A percentile compares a stretch with the other conserved stretches of the same genome.
These are phyloP conservation scores for Meloidogyne hapla DNA, from an alignment of 1,140 invertebrate genomes.

Conservation along the genomic window DNA sequence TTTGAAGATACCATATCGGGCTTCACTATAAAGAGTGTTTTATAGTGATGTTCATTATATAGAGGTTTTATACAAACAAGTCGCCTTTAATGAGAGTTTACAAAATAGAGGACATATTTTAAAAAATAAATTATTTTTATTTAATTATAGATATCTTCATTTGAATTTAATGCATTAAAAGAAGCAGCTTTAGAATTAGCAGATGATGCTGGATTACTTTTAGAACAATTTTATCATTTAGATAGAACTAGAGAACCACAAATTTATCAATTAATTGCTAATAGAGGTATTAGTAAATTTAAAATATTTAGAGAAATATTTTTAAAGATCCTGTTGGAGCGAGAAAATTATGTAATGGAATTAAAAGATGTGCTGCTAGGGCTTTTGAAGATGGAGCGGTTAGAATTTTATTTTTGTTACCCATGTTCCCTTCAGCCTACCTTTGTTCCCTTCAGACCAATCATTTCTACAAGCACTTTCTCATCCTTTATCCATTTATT, in stretches of 20 bases:
- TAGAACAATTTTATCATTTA: conserved; percentile 46
- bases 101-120: too few species aligned
- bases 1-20: too few species aligned
- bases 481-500: too few species aligned
- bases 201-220: conserved; percentile 34
- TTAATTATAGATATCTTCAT: conserved; percentile 10
- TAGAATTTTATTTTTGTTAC: not conserved
- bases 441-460: too few species aligned
- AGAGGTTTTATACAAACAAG: too few species aligned
- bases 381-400: conserved; percentile 40
- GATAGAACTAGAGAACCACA: conserved; percentile 24
- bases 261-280: conserved; percentile 18
- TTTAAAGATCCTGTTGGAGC: conserved; percentile 28
- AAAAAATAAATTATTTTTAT: too few species aligned
- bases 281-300: not conserved
- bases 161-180: conserved; percentile 50
- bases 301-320: not conserved
- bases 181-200: conserved; percentile 38
- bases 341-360: conserved; percentile 23
- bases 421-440: too few species aligned
- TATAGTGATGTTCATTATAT: too few species aligned
- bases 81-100: too few species aligned
- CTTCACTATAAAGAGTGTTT: too few species aligned
- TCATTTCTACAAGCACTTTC: too few species aligned
- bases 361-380: conserved; percentile 25